phyloP scores from a whole-genome alignment of 2,888 invertebrate species.

The Ariolimax columbianus region DNA sequence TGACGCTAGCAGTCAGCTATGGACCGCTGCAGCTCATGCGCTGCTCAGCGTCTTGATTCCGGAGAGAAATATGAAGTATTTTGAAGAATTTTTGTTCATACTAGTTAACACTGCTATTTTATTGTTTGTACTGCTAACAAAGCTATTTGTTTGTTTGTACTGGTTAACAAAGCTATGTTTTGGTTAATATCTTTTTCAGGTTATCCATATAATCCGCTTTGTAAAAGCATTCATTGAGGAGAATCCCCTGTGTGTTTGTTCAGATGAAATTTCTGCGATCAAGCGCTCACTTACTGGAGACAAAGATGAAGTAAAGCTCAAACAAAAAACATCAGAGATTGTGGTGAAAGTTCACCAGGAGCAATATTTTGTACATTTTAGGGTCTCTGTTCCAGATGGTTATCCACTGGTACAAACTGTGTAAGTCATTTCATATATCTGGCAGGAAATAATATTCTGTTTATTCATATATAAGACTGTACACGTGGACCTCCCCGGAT shows the following conservation, averaged over 20 bases:
- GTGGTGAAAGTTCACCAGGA: conserved; percentile 82
- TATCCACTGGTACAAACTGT: conserved; percentile 83
- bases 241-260: conserved; percentile 86
- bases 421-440: conserved; percentile 76
- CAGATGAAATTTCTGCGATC: conserved; percentile 84
- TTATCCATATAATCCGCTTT: conserved; percentile 83
- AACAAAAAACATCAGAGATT: conserved; percentile 84
- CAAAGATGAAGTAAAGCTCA: conserved; percentile 83
- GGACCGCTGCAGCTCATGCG: no score
- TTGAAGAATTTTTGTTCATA: no score
- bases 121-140: no score
- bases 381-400: conserved; percentile 83
- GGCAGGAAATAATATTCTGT: no score
- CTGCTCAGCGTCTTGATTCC: no score
- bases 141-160: no score
- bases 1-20: no score
- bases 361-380: conserved; percentile 83
- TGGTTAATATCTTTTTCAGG: conserved; percentile 78
- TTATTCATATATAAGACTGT: no score
- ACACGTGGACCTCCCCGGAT: no score
- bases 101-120: no score
- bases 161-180: no score
- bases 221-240: conserved; percentile 84
- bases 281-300: conserved; percentile 80
- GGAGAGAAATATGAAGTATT: no score